Base-by-base conservation (phyloP, 2,888 invertebrate species). In the Ochropleura plecta region DNA sequence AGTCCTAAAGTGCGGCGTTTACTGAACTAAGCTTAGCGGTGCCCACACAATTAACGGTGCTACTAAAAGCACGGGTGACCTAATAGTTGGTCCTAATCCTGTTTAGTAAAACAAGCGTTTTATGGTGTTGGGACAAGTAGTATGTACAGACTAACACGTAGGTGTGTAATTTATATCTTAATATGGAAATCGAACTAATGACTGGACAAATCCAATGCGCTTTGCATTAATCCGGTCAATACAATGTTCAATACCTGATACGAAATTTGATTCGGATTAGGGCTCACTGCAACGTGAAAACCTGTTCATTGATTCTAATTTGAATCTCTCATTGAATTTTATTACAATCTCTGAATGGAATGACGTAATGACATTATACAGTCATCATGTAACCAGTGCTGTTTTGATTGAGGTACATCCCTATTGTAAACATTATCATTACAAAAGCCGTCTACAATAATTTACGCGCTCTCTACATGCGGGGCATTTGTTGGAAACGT, bases 401-500 rank as follows among this genome's bases (percentile, higher is more conserved):
- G 82, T 64, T 85, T 67, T 69, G 75, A 74, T 80, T 80, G 59
- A 84, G 48, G 66, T 69, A 70, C 42, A 55, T 40, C 69, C 55
- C 49, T 68, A 63, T 85, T 85, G 63, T 82, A 70, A 70, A 62
- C 81, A 81, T 65, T 69, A 44, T 49, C 62, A 76, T 76, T 49
- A 84, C 82, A 81, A 84, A 84, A 69, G 74, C 65, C 55, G 81
- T 69, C 49, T 40, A 57, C 70, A 64, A 44, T 81, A 72, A 85
- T 72, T 84, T 72, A 76, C 77, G 71, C 69, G 57, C n/a, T 68
- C 57, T 80, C 62, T 51, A 69, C 70, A 73, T 69, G 53, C 64
- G 66, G 51, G 48, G 42, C 81, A 81, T 83, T 85, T 84, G 81
- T 77, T 71, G 64, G 75, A 60, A 69, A 73, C 55, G 77, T 74